These are phyloP conservation scores for Orchesellides sinensis DNA, from an alignment of 2,888 invertebrate species.

Conservation along the genomic window DNA sequence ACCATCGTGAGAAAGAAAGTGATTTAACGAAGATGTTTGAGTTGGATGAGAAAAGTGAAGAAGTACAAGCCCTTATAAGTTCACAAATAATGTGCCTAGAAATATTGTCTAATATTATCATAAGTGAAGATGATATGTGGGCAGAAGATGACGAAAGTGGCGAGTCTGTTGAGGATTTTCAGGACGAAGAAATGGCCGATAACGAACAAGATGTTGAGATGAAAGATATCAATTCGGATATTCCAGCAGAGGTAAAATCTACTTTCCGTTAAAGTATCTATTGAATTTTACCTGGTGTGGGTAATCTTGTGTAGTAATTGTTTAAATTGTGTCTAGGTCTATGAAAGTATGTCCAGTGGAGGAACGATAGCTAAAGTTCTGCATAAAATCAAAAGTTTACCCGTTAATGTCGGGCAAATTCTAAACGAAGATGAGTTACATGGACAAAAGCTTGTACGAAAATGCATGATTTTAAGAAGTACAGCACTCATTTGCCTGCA, in stretches of 20 bases:
- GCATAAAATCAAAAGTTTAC: conserved; percentile 79
- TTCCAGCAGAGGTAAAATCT: conserved; percentile 5
- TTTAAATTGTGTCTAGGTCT: conserved; percentile 78
- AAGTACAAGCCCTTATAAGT: conserved; percentile 79
- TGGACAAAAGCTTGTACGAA: conserved; percentile 42
- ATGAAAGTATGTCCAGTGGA: conserved; percentile 81
- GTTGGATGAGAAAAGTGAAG: conserved; percentile 67
- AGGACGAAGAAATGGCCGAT: conserved; percentile 44
- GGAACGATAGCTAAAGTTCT: conserved; percentile 82
- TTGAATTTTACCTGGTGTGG: too few relatives aligned
- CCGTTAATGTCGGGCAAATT: conserved; percentile 79
- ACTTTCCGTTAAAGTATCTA: not conserved
- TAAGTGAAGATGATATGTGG: conserved; percentile 80
- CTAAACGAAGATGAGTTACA: conserved; percentile 43
- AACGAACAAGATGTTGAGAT: conserved; percentile 50
- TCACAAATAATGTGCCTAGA: conserved; percentile 84
- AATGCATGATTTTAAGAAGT: conserved; percentile 79
- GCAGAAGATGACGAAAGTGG: conserved; percentile 78
- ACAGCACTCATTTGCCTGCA: conserved; percentile 84
- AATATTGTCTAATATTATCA: conserved; percentile 85
- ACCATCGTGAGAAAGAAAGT: conserved; percentile 77
- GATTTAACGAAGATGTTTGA: conserved; percentile 65
- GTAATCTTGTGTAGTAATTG: too few relatives aligned
- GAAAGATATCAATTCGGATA: conserved; percentile 49
- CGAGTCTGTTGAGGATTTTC: conserved; percentile 75